Evolutionary conservation across 2,797 vertebrate species (phyloP), one percentile per base, ranked within the genome.

Genomic region (Melanitta fusca): DNA sequence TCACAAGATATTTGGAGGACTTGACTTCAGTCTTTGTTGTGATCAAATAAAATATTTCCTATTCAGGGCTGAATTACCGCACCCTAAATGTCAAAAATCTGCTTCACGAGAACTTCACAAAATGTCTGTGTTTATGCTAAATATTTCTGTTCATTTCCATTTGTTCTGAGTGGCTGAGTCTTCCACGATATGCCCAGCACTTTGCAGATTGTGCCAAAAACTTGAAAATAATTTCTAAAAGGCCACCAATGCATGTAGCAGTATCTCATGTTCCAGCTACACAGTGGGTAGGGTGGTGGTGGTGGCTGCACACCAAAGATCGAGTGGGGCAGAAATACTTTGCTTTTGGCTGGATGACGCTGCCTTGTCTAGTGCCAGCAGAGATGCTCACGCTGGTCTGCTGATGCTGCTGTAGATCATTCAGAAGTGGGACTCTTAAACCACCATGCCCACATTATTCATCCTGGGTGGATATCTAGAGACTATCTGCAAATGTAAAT

Each of bases 401-500:
- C 10, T 8, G 39, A 3, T 1, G 1, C 5, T 7, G 1, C 41
- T 8, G 18, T 7, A 30, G 78, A 28, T 8, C n/a, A 8, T 18
- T 8, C 49, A 24, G 64, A 18, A 62, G n/a, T 13, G 16, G 19
- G 13, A 34, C 19, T 53, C 30, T 25, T 1, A 2, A 17, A 10
- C 20, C 24, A 8, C 13, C 7, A 1, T 4, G 8, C 8, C 10
- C 6, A 8, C 3, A 3, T 24, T 13, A 2, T 14, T 43, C 38
- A 19, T 24, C 60, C 36, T 39, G 30, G 60, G 20, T 16, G 32
- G 45, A 5, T 9, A 34, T 11, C 36, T 4, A 4, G n/a, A 24
- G 22, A 47, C 11, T 5, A 2, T 25, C 7, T 34, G n/a, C 25
- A 47, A 32, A 69, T 2, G 14, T 13, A 8, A 60, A 11, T 7